Evolutionary conservation across 2,888 invertebrate species (phyloP), one percentile per base, ranked within the genome.

Genomic region (Amiota minor): DNA sequence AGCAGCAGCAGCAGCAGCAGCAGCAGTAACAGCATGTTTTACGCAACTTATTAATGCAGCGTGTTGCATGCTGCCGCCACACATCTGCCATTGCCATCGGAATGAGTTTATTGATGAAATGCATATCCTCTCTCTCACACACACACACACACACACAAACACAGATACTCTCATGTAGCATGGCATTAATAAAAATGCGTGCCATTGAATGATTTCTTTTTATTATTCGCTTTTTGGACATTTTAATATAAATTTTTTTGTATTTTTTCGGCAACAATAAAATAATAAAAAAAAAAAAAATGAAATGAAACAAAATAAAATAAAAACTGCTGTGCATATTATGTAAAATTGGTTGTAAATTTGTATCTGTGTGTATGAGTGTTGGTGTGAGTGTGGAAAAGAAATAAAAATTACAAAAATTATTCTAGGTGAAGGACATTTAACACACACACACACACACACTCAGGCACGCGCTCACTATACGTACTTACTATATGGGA

Each of bases 371-470:
- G 16, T 56, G 46, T 70, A 2, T 56, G 59, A 56, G 55, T 70
- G 59, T 56, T 12, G 47, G 14, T 49, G 49, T 50, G 70, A 49
- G 65, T 53, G 11, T 59, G 65, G 75, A 76, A 77, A 79, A 35
- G 35, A 35, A 79, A 80, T 76, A 83, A 82, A 80, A 76, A 72
- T 79, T 79, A 80, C 35, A 81, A 87, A 84, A 81, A 83, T 82
- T 78, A 82, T 87, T 88, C 87, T 88, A 86, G 87, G 87, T 87
- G 88, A 87, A 87, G 87, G 87, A 85, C 87, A 85, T 86, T 74
- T 62, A 79, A 79, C 35, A 75, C 86, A 79, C 75, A 35, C 35
- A 35, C 35, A 35, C 35, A 35, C 35, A 35, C 35, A 35, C 23
- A 23, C 23, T 2, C 53, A 53, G 1, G 4, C 53, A 12, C 53